Evolutionary conservation across 2,797 vertebrate species (phyloP), one percentile per base, ranked within the genome.

Genomic region (Galaxias olidus): DNA sequence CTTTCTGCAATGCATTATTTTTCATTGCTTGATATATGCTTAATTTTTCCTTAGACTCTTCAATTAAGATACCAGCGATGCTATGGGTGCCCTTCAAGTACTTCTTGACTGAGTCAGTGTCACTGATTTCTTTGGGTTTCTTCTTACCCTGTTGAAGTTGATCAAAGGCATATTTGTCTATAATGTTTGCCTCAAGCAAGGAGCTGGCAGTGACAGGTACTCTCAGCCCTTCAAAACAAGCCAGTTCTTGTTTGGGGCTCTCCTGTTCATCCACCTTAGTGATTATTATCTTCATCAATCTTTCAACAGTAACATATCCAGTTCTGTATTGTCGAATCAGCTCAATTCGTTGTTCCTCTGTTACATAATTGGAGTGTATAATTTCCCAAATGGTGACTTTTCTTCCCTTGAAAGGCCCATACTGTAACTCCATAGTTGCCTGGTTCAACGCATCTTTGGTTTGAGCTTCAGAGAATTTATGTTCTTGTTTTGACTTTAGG

Each of bases 11-110:
- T 63, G 95, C 60, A 60, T 93, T 93, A 46, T 91, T 92, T 85
- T 88, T 94, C 81, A 98, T 93, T 59, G 96, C 97, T 20, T 95
- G 79, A 0, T 99, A 99, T 69, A 99, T 84, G 74, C 90, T 95
- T 55, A 98, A 66, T 72, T 94, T 98, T 86, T 97, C 93, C 7
- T 93, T 90, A 56, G 87, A 86, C 0, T 93, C 93, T 76, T 93
- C 89, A 75, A 96, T 82, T 0, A 92, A 84, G 47, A 98, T 79
- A 0, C 96, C 98, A 0, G 95, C 93, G 0, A 99, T 87, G 65
- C 91, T 83, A 56, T 94, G 91, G 0, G 84, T 82, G 59, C 96
- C 96, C 5, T 91, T 93, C 67, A 99, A 83, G 79, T 94, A 98
- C 5, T 72, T 90, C 59, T 64, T 89, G 41, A 99, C 91, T 0